These are phyloP conservation scores for Mesocricetus auratus DNA, from an alignment of 2,113 vertebrate genomes.

Conservation along the genomic window DNA sequence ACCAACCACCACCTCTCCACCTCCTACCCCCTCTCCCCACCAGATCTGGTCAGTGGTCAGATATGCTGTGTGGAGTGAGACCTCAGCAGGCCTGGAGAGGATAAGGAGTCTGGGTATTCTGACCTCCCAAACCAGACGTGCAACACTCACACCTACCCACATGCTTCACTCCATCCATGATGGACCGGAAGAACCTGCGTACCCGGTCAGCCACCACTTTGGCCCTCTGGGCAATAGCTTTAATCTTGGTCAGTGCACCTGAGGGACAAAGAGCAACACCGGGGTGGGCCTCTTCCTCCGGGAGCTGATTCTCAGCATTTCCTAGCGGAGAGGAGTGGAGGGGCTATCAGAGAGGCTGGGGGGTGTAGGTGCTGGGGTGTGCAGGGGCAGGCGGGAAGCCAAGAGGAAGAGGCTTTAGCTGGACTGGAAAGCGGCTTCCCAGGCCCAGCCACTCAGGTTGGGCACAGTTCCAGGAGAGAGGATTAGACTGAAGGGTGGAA, in stretches of 20 bases:
- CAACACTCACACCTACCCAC: slow-evolving; percentile 88
- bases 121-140: neutral
- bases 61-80: neutral
- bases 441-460: neutral
- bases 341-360: neutral
- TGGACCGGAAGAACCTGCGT: slow-evolving; percentile 86
- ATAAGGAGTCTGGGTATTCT: neutral
- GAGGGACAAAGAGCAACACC: neutral
- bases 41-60: neutral
- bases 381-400: neutral
- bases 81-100: neutral
- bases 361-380: neutral
- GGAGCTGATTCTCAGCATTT: neutral
- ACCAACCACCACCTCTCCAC: neutral
- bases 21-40: too few relatives aligned
- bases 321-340: neutral
- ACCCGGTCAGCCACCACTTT: slow-evolving; percentile 86
- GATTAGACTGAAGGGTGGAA: neutral
- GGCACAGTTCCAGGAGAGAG: neutral
- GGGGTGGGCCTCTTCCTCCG: neutral
- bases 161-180: slow-evolving; percentile 89
- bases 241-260: slow-evolving; percentile 87
- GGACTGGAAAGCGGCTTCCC: neutral
- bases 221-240: slow-evolving; percentile 88
- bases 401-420: too few relatives aligned